A percentile compares a stretch with the other conserved stretches of the same genome.
phyloP scores from a whole-genome alignment of 2,888 invertebrate species.

The Megastigmus dorsalis region DNA sequence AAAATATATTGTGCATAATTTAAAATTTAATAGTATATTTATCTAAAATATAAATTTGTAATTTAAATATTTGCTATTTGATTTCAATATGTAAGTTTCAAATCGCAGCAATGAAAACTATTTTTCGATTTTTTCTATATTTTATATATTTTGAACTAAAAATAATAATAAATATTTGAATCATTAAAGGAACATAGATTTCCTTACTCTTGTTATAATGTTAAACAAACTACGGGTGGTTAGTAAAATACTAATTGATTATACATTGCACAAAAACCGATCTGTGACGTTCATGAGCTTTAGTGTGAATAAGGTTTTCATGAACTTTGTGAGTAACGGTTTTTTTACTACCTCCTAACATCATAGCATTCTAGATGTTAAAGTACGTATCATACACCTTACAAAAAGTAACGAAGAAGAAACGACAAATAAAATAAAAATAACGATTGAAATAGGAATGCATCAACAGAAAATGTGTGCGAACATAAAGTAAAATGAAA shows the following conservation, averaged over 20 bases:
- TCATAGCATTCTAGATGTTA: background rate
- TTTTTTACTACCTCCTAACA: conserved; percentile 18
- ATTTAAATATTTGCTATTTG: too few relatives aligned
- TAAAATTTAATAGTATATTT: too few relatives aligned
- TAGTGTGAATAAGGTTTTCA: background rate
- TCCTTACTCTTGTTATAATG: background rate
- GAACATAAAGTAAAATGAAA: conserved; percentile 52
- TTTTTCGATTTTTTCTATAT: too few relatives aligned
- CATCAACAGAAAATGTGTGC: conserved; percentile 29
- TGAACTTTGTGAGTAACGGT: background rate
- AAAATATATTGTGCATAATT: too few relatives aligned
- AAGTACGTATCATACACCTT: conserved; percentile 28
- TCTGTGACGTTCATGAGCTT: background rate
- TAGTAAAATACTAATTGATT: background rate
- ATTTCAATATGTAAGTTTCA: too few relatives aligned
- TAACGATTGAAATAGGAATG: conserved; percentile 55
- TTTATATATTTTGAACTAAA: too few relatives aligned
- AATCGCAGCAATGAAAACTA: too few relatives aligned
- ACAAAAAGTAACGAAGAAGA: conserved; percentile 25
- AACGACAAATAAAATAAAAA: conserved; percentile 51
- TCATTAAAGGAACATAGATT: too few relatives aligned
- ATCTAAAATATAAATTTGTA: too few relatives aligned
- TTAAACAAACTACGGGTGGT: background rate
- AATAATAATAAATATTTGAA: too few relatives aligned
- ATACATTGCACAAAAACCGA: background rate